Evolutionary conservation across 2,888 invertebrate species (phyloP).

Genomic region (Tuberolachnus salignus): DNA sequence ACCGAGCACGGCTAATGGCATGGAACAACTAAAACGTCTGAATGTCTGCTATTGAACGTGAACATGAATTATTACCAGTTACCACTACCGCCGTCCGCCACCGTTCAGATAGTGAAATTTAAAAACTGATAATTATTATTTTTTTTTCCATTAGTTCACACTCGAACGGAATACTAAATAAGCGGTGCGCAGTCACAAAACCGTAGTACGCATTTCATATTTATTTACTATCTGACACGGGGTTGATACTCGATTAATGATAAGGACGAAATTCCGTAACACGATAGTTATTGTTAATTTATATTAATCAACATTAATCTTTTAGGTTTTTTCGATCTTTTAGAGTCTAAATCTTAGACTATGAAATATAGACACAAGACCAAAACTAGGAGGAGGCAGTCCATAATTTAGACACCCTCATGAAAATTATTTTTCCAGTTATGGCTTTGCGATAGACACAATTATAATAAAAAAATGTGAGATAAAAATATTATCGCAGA

Average conservation of each 20-base stretch:
- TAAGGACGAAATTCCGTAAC: background rate
- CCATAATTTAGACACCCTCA: no score
- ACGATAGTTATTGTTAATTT: background rate
- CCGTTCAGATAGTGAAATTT: background rate
- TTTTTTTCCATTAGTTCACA: background rate
- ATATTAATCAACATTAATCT: background rate
- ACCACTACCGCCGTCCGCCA: background rate
- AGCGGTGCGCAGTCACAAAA: background rate
- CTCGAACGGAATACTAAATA: background rate
- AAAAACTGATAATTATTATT: slow-evolving; percentile 16
- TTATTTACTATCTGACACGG: background rate
- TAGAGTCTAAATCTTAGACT: no score
- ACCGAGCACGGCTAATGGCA: background rate
- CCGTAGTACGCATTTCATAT: background rate
- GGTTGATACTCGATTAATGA: slow-evolving; percentile 27
- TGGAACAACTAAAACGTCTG: background rate
- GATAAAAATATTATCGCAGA: background rate
- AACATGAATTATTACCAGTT: background rate
- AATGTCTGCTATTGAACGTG: background rate
- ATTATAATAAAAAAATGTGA: no score
- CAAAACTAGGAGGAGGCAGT: no score
- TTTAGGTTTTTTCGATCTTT: no score
- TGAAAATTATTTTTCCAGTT: no score
- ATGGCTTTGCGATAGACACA: no score
- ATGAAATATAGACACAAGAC: no score